These are phyloP conservation scores for Raja brachyura DNA, from an alignment of 2,113 vertebrate species.

Conservation along the genomic window DNA sequence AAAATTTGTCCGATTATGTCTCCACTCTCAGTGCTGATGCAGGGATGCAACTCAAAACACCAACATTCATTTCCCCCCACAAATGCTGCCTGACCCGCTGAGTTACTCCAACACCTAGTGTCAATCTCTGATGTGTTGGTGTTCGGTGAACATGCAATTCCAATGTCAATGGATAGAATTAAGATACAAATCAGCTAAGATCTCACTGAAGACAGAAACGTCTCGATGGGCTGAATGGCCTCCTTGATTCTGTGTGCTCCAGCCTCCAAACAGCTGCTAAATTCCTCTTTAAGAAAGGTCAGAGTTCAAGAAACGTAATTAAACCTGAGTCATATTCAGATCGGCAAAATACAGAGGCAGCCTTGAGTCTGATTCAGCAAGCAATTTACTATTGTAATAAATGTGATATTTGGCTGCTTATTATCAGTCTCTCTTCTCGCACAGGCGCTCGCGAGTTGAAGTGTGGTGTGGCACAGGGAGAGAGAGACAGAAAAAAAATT, in stretches of 20 bases:
- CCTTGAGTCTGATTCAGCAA: constrained; percentile 96
- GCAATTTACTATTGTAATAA: constrained; percentile 97
- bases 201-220: constrained; percentile 47
- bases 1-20: too few relatives aligned
- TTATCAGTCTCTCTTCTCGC: constrained; percentile 90
- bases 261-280: constrained; percentile 33
- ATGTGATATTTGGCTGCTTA: constrained; percentile 80
- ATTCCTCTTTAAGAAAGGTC: constrained; percentile 29
- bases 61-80: too few relatives aligned
- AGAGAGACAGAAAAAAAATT: constrained; percentile 70
- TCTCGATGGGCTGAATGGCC: constrained; percentile 52
- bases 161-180: neutral
- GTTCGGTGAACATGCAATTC: too few relatives aligned
- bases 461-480: constrained; percentile 98
- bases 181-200: neutral
- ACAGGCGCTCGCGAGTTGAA: constrained; percentile 92
- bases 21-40: too few relatives aligned
- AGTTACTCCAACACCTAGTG: too few relatives aligned
- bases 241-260: constrained; percentile 50
- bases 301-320: constrained; percentile 96
- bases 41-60: too few relatives aligned
- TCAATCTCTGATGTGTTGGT: too few relatives aligned
- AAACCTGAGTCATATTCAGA: constrained; percentile 72
- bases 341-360: constrained; percentile 93
- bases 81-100: too few relatives aligned